Evolutionary conservation across 2,888 invertebrate genomes (phyloP), one percentile per base, ranked within the genome.

Genomic region (Aporophyla nigra): DNA sequence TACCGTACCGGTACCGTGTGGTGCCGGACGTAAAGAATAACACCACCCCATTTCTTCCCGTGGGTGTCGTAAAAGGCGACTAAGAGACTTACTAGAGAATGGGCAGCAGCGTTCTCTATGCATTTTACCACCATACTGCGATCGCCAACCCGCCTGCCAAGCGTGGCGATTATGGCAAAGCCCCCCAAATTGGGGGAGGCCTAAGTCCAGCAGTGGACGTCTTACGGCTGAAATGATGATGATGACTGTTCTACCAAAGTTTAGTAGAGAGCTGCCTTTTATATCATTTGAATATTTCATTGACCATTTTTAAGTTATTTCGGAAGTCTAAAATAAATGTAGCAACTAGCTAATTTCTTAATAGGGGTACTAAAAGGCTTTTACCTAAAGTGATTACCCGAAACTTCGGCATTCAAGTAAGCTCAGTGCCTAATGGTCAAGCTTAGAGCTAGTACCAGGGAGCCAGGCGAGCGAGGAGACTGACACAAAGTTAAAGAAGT

Each of bases 381-480:
- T 76, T 82, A 80, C 66, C 65, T 70, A 33, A 66, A 67, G 71
- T 61, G 46, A 79, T 79, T 63, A 74, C 46, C 10, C 7, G 14
- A 84, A 83, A 83, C 71, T 83, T 78, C 14, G 21, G n/a, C 33
- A 56, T 78, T 76, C 16, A 51, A 70, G 16, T 53, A 24, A 72
- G 69, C 58, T 53, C 24, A 16, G 9, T 33, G 62, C 69, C 70
- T 80, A 80, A 86, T 76, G 73, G 71, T 75, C 71, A 74, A 73
- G 74, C 68, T 76, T 69, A 66, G 68, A 63, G 74, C 70, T 80
- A 81, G 63, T 79, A 76, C 69, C 66, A 69, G 65, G 59, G 43
- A 33, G 54, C 61, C 58, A 62, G 65, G 40, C 33, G 54, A 33
- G 21, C 62, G 40, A 66, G 43, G 27, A 54, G 65, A 19, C 33